Percentiles rank a stretch among this genome's conserved stretches.
phyloP scores from a whole-genome alignment of 2,113 vertebrate genomes.

The Eudyptes chrysolophus region DNA sequence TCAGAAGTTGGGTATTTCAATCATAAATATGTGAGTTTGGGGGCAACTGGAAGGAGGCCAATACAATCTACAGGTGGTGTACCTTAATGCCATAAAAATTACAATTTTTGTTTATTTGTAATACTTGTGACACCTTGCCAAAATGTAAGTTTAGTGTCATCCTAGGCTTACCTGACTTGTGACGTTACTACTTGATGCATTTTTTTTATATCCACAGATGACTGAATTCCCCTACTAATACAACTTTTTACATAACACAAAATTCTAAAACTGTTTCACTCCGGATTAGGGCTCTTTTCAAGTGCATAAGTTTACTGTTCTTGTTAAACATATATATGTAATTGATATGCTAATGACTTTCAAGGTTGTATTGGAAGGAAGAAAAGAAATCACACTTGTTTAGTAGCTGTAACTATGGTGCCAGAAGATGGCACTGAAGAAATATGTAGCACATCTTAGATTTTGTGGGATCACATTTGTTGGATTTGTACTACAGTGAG shows the following conservation, averaged over 20 bases:
- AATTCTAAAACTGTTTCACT: background rate
- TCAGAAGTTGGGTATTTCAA: background rate
- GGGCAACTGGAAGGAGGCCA: background rate
- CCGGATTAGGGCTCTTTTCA: background rate
- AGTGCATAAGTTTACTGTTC: background rate
- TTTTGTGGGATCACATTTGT: background rate
- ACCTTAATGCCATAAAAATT: background rate
- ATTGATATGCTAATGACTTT: background rate
- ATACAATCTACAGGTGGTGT: background rate
- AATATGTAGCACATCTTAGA: background rate
- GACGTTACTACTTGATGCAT: background rate
- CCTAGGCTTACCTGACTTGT: background rate
- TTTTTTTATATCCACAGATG: conserved; percentile 1
- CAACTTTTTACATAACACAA: background rate
- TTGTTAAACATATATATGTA: background rate
- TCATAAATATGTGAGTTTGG: background rate
- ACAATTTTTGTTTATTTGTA: background rate
- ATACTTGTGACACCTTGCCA: background rate
- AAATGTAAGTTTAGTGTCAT: background rate
- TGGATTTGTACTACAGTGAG: background rate
- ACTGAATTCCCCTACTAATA: background rate
- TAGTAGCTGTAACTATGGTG: background rate
- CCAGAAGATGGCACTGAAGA: background rate
- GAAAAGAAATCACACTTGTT: background rate
- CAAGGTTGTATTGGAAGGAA: background rate